phyloP scores from a whole-genome alignment of 2,797 vertebrate genomes.

The Anisognathus igniventris region DNA sequence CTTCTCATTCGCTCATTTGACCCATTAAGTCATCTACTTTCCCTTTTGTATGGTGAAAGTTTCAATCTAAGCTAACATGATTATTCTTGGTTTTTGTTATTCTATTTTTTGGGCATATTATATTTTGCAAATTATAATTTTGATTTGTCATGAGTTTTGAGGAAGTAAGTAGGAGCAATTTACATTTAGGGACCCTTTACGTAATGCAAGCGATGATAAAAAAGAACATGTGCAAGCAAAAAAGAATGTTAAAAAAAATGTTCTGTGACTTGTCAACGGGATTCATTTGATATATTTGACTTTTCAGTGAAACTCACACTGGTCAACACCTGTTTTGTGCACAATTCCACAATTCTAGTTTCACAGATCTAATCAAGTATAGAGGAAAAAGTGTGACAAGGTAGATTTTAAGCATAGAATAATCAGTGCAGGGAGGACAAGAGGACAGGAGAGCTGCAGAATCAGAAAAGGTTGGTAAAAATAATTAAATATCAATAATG shows the following conservation, averaged over 20 bases:
- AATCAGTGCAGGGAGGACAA: background rate
- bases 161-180: background rate
- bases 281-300: background rate
- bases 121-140: background rate
- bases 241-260: background rate
- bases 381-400: background rate
- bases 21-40: background rate
- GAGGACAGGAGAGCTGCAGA: background rate
- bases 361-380: background rate
- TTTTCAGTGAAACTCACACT: background rate
- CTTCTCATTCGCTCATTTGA: background rate
- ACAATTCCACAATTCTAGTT: background rate
- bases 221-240: background rate
- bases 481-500: background rate
- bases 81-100: background rate
- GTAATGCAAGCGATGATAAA: background rate
- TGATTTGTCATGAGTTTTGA: background rate
- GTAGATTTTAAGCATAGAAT: background rate
- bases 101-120: background rate
- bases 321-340: background rate
- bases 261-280: background rate
- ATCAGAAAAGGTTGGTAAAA: background rate
- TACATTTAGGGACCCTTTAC: background rate
- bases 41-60: background rate
- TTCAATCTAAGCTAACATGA: background rate